Conservation (phyloP, 35 echinoderm and acorn worm genomes). For the Eucidaris tribuloides region DNA sequence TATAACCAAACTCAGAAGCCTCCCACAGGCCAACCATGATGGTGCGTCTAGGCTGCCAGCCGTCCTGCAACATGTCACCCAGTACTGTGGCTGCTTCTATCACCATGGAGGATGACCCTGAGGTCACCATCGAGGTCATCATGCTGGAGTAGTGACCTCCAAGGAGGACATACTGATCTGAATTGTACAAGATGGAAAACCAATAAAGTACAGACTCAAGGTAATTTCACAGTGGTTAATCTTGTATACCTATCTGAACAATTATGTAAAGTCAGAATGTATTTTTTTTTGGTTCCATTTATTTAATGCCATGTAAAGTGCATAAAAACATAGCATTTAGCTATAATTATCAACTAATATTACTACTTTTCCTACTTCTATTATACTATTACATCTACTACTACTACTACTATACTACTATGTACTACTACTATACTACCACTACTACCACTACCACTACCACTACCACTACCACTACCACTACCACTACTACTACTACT, state of each 20-base stretch:
- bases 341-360: too few species aligned
- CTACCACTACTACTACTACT: too few species aligned
- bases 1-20: conserved; percentile 25
- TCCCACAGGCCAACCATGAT: conserved; percentile 49
- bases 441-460: too few species aligned
- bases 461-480: too few species aligned
- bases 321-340: too few species aligned
- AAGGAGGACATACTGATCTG: conserved; percentile 61
- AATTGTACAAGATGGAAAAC: too few species aligned
- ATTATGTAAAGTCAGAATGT: neutral
- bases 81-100: conserved; percentile 46
- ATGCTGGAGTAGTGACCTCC: conserved; percentile 63
- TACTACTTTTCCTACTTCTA: too few species aligned
- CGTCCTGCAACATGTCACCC: conserved; percentile 12
- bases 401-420: too few species aligned
- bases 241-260: neutral
- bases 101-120: conserved; percentile 46
- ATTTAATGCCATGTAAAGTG: too few species aligned
- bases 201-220: neutral
- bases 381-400: neutral
- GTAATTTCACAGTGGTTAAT: neutral
- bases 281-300: neutral
- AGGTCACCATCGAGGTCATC: conserved; percentile 23
- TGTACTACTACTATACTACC: too few species aligned
- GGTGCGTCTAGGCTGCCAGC: conserved; percentile 53